phyloP scores from a whole-genome alignment of 1,140 invertebrate genomes.

The Apis dorsata region DNA sequence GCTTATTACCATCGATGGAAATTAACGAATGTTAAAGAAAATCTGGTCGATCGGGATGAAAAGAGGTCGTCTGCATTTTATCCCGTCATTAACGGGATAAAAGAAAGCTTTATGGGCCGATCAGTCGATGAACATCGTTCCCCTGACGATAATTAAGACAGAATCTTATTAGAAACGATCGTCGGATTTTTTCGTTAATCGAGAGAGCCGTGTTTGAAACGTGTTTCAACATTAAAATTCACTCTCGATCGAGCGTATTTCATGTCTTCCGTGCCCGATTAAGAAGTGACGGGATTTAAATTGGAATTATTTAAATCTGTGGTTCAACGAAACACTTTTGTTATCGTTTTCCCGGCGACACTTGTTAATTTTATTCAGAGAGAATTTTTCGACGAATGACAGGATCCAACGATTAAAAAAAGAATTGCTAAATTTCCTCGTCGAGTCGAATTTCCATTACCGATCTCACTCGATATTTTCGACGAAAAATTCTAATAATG shows the following conservation, averaged over 20 bases:
- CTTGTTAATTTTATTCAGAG: background rate
- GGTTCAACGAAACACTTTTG: background rate
- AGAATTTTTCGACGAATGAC: background rate
- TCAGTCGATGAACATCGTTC: conserved; percentile 4
- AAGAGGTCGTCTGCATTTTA: conserved; percentile 41
- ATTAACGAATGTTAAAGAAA: conserved; percentile 44
- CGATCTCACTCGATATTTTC: background rate
- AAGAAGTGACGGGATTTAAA: conserved; percentile 36
- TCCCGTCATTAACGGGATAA: conserved; percentile 40
- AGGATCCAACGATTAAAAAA: background rate
- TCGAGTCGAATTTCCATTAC: background rate
- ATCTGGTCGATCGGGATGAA: conserved; percentile 46
- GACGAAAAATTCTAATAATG: background rate
- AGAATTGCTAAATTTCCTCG: background rate
- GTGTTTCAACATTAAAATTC: conserved; percentile 9
- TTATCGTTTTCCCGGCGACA: background rate
- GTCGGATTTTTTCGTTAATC: conserved; percentile 50
- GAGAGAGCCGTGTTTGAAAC: background rate
- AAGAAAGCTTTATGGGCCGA: conserved; percentile 42
- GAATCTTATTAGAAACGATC: conserved; percentile 38
- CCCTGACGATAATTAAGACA: conserved; percentile 53
- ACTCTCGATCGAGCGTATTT: background rate
- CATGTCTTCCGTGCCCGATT: conserved; percentile 18
- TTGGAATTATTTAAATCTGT: conserved; percentile 44
- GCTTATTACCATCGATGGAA: too few species aligned